phyloP scores from a whole-genome alignment of 1,140 invertebrate genomes.

The Metaphire vulgaris region DNA sequence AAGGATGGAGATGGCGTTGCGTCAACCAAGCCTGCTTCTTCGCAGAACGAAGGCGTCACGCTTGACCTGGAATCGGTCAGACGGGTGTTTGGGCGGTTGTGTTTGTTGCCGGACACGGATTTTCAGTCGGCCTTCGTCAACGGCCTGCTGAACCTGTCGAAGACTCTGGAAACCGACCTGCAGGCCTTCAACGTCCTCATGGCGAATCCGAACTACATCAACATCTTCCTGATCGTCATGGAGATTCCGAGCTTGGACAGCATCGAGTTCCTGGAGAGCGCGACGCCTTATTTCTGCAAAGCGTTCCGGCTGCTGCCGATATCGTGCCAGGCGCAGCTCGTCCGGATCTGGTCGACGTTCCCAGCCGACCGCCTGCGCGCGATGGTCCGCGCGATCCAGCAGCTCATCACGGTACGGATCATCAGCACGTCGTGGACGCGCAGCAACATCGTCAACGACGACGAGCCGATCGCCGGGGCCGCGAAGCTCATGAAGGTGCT shows the following conservation, averaged over 20 bases:
- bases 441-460: conserved; percentile 77
- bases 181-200: conserved; percentile 53
- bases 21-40: conserved; percentile 9
- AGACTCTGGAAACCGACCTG: conserved; percentile 67
- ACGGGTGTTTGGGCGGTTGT: conserved; percentile 60
- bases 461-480: conserved; percentile 60
- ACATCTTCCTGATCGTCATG: conserved; percentile 78
- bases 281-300: conserved; percentile 72
- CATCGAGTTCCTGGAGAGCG: conserved; percentile 73
- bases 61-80: conserved; percentile 58
- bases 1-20: background rate
- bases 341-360: conserved; percentile 67
- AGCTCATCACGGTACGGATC: conserved; percentile 71
- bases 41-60: conserved; percentile 36
- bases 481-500: conserved; percentile 63
- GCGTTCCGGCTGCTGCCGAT: conserved; percentile 67
- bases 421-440: conserved; percentile 64
- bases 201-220: conserved; percentile 56
- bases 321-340: conserved; percentile 60
- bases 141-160: conserved; percentile 67
- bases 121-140: conserved; percentile 71
- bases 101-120: conserved; percentile 53
- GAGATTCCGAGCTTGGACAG: conserved; percentile 75
- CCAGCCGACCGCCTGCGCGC: conserved; percentile 63
- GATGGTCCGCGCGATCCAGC: conserved; percentile 73